These are phyloP conservation scores for Argyrosomus japonicus DNA, from an alignment of 2,113 vertebrate genomes.

Conservation along the genomic window DNA sequence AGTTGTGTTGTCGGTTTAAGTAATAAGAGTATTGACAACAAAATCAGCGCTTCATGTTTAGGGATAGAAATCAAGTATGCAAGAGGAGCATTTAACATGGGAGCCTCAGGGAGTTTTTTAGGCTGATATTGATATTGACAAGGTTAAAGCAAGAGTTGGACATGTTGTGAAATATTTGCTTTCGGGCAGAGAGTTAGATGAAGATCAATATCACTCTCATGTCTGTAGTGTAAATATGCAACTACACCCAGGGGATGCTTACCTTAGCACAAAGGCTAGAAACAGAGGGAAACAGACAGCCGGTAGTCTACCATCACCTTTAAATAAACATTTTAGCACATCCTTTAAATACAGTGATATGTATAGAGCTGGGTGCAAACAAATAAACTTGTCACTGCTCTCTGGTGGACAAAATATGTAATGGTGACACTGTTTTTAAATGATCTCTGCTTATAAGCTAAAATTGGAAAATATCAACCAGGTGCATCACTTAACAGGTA, in stretches of 20 bases:
- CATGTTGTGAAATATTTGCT: not conserved
- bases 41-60: not conserved
- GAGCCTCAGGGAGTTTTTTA: not conserved
- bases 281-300: not conserved
- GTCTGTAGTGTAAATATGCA: not conserved
- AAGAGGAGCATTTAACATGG: not conserved
- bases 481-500: not conserved
- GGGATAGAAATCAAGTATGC: not conserved
- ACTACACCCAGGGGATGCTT: not conserved
- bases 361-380: not conserved
- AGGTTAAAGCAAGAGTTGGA: not conserved
- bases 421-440: not conserved
- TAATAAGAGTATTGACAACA: not conserved
- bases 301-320: not conserved
- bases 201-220: not conserved
- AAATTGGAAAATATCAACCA: not conserved
- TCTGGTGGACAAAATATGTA: not conserved
- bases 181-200: not conserved
- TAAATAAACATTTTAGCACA: not conserved
- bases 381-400: slow-evolving; percentile 3
- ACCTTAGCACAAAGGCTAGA: not conserved
- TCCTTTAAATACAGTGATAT: not conserved
- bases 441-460: not conserved
- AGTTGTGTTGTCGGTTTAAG: not conserved
- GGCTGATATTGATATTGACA: not conserved